phyloP scores from a whole-genome alignment of 1,140 invertebrate genomes.

The Mercenaria mercenaria region DNA sequence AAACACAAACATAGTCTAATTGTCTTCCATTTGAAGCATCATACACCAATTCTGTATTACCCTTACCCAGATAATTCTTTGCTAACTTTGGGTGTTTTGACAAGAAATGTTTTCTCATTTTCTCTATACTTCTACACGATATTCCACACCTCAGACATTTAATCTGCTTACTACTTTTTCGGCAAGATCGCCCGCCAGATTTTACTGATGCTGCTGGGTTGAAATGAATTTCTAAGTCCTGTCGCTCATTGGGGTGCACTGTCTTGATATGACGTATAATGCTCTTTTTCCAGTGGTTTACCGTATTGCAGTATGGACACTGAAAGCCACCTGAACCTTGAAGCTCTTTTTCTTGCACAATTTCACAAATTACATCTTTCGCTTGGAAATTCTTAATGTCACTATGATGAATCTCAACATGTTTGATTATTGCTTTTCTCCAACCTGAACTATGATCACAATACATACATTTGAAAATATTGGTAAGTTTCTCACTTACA shows the following conservation, averaged over 20 bases:
- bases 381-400: not conserved
- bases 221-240: not conserved
- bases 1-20: slow-evolving; percentile 4
- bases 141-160: slow-evolving; percentile 21
- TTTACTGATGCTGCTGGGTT: not conserved
- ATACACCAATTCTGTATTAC: not conserved
- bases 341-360: not conserved
- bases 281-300: slow-evolving; percentile 27
- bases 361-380: not conserved
- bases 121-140: not conserved
- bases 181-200: not conserved
- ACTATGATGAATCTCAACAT: not conserved
- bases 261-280: slow-evolving; percentile 17
- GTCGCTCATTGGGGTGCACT: not conserved
- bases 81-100: slow-evolving; percentile 6
- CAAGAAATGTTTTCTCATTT: slow-evolving; percentile 32
- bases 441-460: slow-evolving; percentile 16
- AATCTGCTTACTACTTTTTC: slow-evolving; percentile 9
- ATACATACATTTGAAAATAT: slow-evolving; percentile 32
- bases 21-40: not conserved
- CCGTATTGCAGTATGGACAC: slow-evolving; percentile 16
- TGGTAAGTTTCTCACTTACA: not conserved
- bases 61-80: not conserved
- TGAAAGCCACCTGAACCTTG: not conserved
- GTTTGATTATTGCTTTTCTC: not conserved